Evolutionary conservation across 1,140 invertebrate species (phyloP).

Genomic region (Oedothorax gibbosus): DNA sequence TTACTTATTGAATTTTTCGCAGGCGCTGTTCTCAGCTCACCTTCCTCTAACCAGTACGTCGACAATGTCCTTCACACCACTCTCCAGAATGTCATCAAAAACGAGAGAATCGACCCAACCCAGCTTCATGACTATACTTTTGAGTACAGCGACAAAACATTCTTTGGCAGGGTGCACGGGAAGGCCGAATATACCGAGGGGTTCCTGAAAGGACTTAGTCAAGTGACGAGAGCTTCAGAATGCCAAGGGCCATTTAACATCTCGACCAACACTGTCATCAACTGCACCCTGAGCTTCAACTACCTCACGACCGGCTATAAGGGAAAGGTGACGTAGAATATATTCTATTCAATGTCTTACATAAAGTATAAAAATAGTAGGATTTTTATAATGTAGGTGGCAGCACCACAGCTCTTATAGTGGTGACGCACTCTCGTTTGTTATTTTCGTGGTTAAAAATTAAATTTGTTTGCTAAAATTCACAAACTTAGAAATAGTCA

Average conservation of each 20-base stretch:
- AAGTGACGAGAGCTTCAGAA: neutral
- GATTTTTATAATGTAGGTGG: no score
- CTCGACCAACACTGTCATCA: neutral
- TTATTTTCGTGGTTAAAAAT: no score
- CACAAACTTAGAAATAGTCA: no score
- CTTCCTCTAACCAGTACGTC: slow-evolving; percentile 26
- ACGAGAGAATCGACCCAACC: slow-evolving; percentile 31
- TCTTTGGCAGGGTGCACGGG: slow-evolving; percentile 31
- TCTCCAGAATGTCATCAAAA: slow-evolving; percentile 25
- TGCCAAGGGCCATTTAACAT: slow-evolving; percentile 35
- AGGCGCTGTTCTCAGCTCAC: slow-evolving; percentile 33
- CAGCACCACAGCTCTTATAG: no score
- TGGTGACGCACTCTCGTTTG: no score
- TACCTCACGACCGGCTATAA: slow-evolving; percentile 29
- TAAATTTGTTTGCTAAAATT: no score
- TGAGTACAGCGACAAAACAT: slow-evolving; percentile 43
- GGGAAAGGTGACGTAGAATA: neutral
- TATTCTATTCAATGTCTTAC: no score
- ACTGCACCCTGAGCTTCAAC: slow-evolving; percentile 43
- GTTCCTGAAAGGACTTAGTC: slow-evolving; percentile 30
- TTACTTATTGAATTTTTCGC: neutral
- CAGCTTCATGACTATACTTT: slow-evolving; percentile 19
- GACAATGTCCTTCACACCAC: slow-evolving; percentile 27
- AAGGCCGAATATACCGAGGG: slow-evolving; percentile 54
- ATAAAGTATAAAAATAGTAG: no score